phyloP scores from a whole-genome alignment of 2,113 vertebrate genomes.

The Lampris megalopsis region DNA sequence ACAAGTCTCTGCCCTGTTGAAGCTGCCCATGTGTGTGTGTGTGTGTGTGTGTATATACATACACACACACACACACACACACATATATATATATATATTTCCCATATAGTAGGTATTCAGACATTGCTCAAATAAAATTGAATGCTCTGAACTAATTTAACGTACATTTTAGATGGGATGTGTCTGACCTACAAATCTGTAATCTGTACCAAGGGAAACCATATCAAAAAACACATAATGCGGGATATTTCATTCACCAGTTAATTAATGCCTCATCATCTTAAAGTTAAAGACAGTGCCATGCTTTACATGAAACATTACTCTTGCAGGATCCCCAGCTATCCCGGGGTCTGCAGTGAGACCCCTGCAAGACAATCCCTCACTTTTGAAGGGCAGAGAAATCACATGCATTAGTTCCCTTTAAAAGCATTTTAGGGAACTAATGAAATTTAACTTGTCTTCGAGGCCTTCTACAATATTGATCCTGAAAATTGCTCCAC shows the following conservation, averaged over 20 bases:
- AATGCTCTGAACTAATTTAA: too few species aligned
- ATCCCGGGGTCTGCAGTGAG: not conserved
- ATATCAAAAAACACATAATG: too few species aligned
- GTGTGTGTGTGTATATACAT: too few species aligned
- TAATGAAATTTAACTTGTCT: constrained; percentile 44
- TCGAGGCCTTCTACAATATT: constrained; percentile 9
- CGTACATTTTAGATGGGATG: too few species aligned
- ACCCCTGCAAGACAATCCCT: constrained; percentile 9
- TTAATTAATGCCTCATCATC: not conserved
- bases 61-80: too few species aligned
- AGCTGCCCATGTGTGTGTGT: too few species aligned
- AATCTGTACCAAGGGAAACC: too few species aligned
- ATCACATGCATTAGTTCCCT: constrained; percentile 22
- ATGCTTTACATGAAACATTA: not conserved
- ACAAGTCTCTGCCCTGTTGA: too few species aligned
- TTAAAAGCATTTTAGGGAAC: constrained; percentile 41
- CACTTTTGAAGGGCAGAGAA: constrained; percentile 12
- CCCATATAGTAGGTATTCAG: too few species aligned
- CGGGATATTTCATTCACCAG: not conserved
- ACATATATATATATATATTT: too few species aligned
- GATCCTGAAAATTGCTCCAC: constrained; percentile 27
- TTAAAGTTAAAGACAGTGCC: not conserved
- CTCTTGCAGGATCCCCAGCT: not conserved
- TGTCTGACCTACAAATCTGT: too few species aligned
- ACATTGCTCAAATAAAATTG: not conserved